These are phyloP conservation scores for Trididemnum nubilum DNA, from an alignment of 23 tunicate genomes.

Conservation along the genomic window DNA sequence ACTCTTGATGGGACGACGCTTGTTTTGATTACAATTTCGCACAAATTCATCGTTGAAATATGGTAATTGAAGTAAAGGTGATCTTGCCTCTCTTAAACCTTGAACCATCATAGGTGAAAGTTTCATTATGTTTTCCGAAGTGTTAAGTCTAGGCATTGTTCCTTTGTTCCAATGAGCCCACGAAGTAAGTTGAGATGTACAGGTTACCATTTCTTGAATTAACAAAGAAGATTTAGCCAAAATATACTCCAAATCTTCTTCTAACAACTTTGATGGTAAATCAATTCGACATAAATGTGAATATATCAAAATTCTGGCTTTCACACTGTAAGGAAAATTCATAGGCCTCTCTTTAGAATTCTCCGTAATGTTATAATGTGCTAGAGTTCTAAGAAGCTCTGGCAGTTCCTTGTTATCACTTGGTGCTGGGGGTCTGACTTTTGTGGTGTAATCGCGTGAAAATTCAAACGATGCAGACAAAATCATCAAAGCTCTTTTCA, in stretches of 20 bases:
- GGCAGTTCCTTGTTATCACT: conserved; percentile 90
- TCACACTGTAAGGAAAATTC: conserved; percentile 87
- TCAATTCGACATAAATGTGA: conserved; percentile 67
- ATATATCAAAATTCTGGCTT: conserved; percentile 79
- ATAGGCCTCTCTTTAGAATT: conserved; percentile 88
- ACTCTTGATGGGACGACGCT: conserved; percentile 47
- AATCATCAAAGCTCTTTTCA: conserved; percentile 85
- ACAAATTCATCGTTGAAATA: conserved; percentile 95
- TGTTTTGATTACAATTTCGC: conserved; percentile 52
- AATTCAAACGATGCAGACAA: conserved; percentile 96
- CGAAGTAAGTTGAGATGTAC: conserved; percentile 75
- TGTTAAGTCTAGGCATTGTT: conserved; percentile 62
- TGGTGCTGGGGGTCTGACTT: conserved; percentile 83
- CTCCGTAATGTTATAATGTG: conserved; percentile 33
- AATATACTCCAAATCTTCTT: conserved; percentile 75
- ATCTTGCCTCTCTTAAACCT: conserved; percentile 71
- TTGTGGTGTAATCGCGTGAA: conserved; percentile 71
- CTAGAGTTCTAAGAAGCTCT: conserved; percentile 63
- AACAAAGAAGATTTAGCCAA: conserved; percentile 66
- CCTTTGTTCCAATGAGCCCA: conserved; percentile 82
- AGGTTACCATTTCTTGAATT: conserved; percentile 89
- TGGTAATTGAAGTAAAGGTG: conserved; percentile 91
- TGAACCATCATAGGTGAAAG: conserved; percentile 93
- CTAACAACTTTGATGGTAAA: conserved; percentile 43
- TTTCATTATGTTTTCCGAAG: conserved; percentile 92